phyloP scores from a whole-genome alignment of 2,113 vertebrate genomes.

The Amazona vittata region DNA sequence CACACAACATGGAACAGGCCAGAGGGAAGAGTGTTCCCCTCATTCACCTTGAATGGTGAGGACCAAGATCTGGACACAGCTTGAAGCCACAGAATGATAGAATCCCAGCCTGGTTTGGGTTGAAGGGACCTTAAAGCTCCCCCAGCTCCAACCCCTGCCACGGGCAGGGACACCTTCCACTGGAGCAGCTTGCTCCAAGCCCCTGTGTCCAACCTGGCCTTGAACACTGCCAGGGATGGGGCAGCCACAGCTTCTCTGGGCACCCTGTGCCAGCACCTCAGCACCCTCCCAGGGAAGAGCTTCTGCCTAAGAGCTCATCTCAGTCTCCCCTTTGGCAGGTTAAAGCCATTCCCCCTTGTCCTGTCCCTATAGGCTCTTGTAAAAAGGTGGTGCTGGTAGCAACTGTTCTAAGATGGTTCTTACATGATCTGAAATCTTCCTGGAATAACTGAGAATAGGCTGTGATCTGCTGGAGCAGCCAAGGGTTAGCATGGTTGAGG shows the following conservation, averaged over 20 bases:
- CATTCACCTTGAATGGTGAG: background rate
- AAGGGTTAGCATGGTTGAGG: background rate
- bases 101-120: background rate
- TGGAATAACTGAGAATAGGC: background rate
- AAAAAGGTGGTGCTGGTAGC: background rate
- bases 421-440: background rate
- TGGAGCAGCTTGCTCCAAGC: background rate
- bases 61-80: background rate
- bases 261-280: too few species aligned
- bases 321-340: background rate
- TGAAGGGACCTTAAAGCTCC: background rate
- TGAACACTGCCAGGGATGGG: too few species aligned
- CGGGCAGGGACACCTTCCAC: rapidly evolving
- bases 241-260: too few species aligned
- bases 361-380: background rate
- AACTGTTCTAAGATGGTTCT: background rate
- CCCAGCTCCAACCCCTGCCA: background rate
- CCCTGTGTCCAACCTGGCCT: too few species aligned
- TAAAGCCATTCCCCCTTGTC: background rate
- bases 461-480: background rate
- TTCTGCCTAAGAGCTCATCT: background rate
- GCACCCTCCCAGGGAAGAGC: too few species aligned
- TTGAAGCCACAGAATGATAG: background rate
- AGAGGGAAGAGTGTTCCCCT: background rate
- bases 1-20: background rate